A percentile compares a stretch with the other conserved stretches of the same genome.
Evolutionary conservation across 2,797 vertebrate species (phyloP).

Genomic region (Channallabes apus): DNA sequence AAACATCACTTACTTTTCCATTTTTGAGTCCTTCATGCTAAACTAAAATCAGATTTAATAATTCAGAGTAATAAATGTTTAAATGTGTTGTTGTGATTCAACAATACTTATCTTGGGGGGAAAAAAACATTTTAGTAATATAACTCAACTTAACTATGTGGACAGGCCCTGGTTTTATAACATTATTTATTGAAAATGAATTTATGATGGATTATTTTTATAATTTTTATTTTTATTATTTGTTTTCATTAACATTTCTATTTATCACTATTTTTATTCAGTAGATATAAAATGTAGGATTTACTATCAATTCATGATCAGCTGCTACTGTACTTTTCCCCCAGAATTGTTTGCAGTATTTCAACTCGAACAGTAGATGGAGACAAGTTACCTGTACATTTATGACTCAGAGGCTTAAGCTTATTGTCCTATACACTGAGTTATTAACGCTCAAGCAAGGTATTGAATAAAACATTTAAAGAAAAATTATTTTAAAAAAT

Average conservation of each 20-base stretch:
- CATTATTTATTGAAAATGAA: background rate
- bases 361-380: slow-evolving; percentile 11
- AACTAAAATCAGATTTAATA: background rate
- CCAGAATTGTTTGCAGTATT: background rate
- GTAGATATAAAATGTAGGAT: background rate
- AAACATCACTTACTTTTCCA: background rate
- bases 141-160: background rate
- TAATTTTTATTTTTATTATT: no score
- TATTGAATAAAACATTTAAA: background rate
- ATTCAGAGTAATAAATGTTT: background rate
- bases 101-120: no score
- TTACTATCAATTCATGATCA: background rate
- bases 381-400: background rate
- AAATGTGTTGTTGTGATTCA: background rate
- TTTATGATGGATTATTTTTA: background rate
- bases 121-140: background rate
- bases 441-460: background rate
- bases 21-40: background rate
- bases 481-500: background rate
- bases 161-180: background rate
- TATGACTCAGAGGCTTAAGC: background rate
- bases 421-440: background rate
- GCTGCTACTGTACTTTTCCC: background rate
- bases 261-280: background rate
- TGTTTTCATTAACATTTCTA: background rate